A percentile compares a stretch with the other conserved stretches of the same genome.
Conservation (phyloP, 2,113 vertebrate genomes). For the Bagarius yarrelli region DNA sequence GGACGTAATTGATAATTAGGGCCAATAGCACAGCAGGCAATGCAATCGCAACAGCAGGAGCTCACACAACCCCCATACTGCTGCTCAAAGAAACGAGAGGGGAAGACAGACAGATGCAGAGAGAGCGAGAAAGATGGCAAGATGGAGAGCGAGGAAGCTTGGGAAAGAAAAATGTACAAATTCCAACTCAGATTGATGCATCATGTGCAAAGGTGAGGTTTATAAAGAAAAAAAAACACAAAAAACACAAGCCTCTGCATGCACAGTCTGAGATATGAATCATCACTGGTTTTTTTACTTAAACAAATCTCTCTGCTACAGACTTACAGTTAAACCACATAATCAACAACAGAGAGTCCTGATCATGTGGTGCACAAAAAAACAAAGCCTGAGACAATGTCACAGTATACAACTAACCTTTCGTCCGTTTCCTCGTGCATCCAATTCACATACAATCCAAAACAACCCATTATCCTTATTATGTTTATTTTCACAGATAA, state of each 20-base stretch:
- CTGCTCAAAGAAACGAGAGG: slow-evolving; percentile 56
- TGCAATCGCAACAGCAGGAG: slow-evolving; percentile 60
- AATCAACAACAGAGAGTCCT: slow-evolving; percentile 38
- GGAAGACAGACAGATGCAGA: slow-evolving; percentile 20
- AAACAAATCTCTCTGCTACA: slow-evolving; percentile 23
- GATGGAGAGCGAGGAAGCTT: background rate
- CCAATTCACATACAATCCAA: background rate
- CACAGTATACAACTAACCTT: background rate
- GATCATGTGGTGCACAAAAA: slow-evolving; percentile 6
- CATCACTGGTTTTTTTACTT: background rate
- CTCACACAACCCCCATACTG: slow-evolving; percentile 55
- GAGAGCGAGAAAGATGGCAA: slow-evolving; percentile 24
- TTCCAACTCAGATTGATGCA: background rate
- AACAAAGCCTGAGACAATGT: background rate
- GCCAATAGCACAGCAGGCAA: slow-evolving; percentile 66
- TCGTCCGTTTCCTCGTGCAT: background rate
- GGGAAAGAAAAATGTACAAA: background rate
- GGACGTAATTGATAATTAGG: slow-evolving; percentile 78
- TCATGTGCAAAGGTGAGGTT: background rate
- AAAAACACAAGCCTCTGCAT: slow-evolving; percentile 19
- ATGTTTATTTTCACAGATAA: slow-evolving; percentile 25
- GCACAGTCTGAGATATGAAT: slow-evolving; percentile 24
- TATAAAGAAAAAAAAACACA: background rate
- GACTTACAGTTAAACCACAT: slow-evolving; percentile 60
- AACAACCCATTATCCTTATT: slow-evolving; percentile 13